Base-by-base conservation (phyloP, 2,888 invertebrate species). In the Tupiocoris notatus region DNA sequence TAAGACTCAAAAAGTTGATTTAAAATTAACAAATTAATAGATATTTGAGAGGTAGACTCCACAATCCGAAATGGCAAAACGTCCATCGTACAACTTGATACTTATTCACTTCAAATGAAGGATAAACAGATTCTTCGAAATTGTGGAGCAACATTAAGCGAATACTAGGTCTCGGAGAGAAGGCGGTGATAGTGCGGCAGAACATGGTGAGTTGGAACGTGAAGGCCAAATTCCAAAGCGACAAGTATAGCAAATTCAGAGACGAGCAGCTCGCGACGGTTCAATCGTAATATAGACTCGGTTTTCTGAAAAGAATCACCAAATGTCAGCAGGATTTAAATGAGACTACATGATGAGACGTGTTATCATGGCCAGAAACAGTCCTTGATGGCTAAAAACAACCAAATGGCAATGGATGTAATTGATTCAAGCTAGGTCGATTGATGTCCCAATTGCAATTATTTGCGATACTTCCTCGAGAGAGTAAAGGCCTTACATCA, bases 171-270 rank as follows among this genome's bases (percentile, higher is more conserved):
- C 83, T 95, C 95, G 85, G 95, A 95, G 79, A 95, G 87, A 80
- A 98, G 88, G 76, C 97, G 89, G 86, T 97, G 96, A 86, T 96
- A 97, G 85, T 98, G 97, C 12, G 97, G 96, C 85, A 93, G 91
- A 80, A 98, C 90, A 85, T 97, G 96, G 86, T 91, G 91, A 70
- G 93, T 93, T 22, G 96, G 95, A 80, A 96, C 89, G 85, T 96
- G 96, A 76, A 98, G 87, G 12, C 94, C 93, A 83, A 98, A 98
- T 85, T 98, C 96, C 78, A 98, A 86, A 1, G 96, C 96, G 67
- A 97, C 95, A 73, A 97, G 87, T 65, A 96, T 95, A 2, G 95
- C 95, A 86, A 98, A 96, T 86, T 98, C 98, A 77, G 94, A 94
- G 39, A 91, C 88, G 80, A 97, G 88, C 80, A 98, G 86, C 82